A percentile compares a stretch with the other conserved stretches of the same genome.
These are phyloP conservation scores for Hymenopus coronatus DNA, from an alignment of 2,888 invertebrate genomes.

Conservation along the genomic window DNA sequence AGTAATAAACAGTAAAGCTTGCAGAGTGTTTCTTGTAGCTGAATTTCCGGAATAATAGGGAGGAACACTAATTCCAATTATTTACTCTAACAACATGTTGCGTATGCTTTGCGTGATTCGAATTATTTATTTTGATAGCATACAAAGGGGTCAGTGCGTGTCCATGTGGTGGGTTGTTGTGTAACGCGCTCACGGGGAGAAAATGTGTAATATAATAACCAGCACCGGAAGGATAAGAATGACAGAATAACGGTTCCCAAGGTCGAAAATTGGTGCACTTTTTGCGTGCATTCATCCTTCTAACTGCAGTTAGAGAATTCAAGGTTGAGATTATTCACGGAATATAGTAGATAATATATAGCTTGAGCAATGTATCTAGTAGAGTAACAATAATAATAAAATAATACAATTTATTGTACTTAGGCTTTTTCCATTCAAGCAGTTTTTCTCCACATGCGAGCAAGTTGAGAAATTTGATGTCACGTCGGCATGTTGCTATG, in stretches of 20 bases:
- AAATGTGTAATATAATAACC: not conserved
- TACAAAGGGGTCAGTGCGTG: not conserved
- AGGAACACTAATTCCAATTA: not conserved
- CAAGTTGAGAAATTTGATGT: no score
- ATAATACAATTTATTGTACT: no score
- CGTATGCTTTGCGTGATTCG: not conserved
- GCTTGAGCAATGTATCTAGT: no score
- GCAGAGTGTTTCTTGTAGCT: not conserved
- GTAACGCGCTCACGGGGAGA: not conserved
- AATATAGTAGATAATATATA: no score
- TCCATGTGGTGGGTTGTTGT: not conserved
- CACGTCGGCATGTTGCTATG: no score
- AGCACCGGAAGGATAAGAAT: not conserved
- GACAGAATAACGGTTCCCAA: not conserved
- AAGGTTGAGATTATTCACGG: no score
- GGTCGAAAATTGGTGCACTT: not conserved
- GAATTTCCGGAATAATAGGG: not conserved
- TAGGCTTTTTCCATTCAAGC: no score
- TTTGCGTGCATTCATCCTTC: not conserved
- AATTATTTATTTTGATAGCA: not conserved
- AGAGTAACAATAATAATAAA: no score
- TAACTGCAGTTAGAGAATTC: no score
- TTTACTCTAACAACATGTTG: not conserved
- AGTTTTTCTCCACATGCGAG: no score
- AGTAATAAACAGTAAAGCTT: not conserved